Evolutionary conservation across 2,113 vertebrate genomes (phyloP), one percentile per base, ranked within the genome.

Genomic region (Orthonyx spaldingii): DNA sequence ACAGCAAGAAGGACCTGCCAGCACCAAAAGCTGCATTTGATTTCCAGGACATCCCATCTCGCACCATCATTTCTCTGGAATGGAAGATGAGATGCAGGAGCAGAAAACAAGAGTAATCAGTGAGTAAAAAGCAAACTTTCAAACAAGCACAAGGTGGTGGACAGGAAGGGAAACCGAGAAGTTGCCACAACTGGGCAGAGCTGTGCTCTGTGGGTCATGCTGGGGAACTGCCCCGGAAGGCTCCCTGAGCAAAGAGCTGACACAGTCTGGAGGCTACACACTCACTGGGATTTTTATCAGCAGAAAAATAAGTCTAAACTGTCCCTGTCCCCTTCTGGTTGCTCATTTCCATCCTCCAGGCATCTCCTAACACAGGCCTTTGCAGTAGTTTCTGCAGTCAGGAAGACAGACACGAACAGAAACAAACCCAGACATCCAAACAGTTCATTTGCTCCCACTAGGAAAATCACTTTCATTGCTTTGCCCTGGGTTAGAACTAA

Each of bases 191-290:
- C 35, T 5, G 14, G 30, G 50, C 41, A 44, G 69, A 28, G 5
- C 61, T 42, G 30, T 13, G 52, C 32, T n/a, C 60, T 65, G 41
- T 1, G 6, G 64, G 56, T 32, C 64, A 16, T 0, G 0, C 33
- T 14, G 66, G 52, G 37, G 9, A 53, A 39, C 44, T 28, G 0
- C 1, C 70, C n/a, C 4, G 3, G 59, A 42, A n/a, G 11, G 33
- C 21, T 76, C 39, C 24, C 52, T 7, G 28, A 47, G 81, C 28
- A 42, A 2, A 3, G 50, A 47, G 50, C 44, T 10, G 64, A 21
- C 8, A 11, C 10, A 14, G 16, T 17, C 60, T 27, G 19, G 14
- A 69, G 18, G 13, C 33, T 59, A 69, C 24, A 33, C 4, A 1
- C 10, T 22, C 49, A 32, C 0, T 27, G 47, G 26, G 33, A 49